A percentile compares a stretch with the other conserved stretches of the same genome.
Evolutionary conservation across 2,888 invertebrate species (phyloP).

Genomic region (Steinernema hermaphroditum): DNA sequence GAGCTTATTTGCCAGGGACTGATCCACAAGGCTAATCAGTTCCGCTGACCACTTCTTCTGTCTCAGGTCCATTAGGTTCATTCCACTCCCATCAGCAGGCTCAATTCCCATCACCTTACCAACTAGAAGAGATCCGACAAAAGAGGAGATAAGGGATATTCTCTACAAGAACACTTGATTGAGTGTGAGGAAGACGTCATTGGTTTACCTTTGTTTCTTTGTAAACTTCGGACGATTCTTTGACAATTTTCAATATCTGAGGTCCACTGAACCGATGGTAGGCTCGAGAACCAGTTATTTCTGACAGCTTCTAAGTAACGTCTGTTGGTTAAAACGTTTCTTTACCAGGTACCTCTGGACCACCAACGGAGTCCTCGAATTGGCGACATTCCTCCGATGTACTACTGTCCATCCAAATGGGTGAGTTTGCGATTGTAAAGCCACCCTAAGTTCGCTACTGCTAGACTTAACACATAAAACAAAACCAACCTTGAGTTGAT

Average conservation of each 20-base stretch:
- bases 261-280: conserved; percentile 88
- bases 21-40: not conserved
- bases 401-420: conserved; percentile 94
- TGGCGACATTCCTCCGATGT: conserved; percentile 77
- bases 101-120: conserved; percentile 88
- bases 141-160: conserved; percentile 89
- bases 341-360: conserved; percentile 72
- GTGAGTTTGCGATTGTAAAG: conserved; percentile 80
- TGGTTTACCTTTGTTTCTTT: conserved; percentile 74
- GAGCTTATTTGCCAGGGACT: not conserved
- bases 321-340: not conserved
- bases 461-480: too few species aligned
- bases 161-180: too few species aligned
- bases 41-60: conserved; percentile 68
- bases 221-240: conserved; percentile 76
- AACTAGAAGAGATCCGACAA: conserved; percentile 82
- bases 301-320: not conserved
- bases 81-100: conserved; percentile 87
- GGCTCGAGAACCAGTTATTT: conserved; percentile 78
- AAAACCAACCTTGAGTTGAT: conserved; percentile 75
- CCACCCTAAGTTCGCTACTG: conserved; percentile 70
- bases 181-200: too few species aligned
- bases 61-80: conserved; percentile 86
- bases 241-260: conserved; percentile 85
- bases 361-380: conserved; percentile 81